These are phyloP conservation scores for Moxostoma hubbsi DNA, from an alignment of 2,797 vertebrate species.

Conservation along the genomic window DNA sequence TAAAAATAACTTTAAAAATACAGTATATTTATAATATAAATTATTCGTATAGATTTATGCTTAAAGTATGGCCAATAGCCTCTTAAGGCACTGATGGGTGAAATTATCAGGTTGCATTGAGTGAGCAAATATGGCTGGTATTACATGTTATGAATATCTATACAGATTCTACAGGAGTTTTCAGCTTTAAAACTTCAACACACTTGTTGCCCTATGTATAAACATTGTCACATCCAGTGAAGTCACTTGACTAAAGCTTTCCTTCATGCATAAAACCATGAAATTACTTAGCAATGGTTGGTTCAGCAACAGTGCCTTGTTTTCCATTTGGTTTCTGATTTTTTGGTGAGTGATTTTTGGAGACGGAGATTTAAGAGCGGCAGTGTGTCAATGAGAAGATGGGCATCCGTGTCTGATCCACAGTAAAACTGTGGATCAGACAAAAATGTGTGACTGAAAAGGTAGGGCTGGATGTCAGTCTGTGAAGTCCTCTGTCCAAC, in stretches of 20 bases:
- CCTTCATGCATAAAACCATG: conserved; percentile 23
- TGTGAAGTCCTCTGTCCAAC: conserved; percentile 38
- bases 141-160: not conserved
- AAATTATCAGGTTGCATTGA: not conserved
- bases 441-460: conserved; percentile 39
- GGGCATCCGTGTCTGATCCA: conserved; percentile 15
- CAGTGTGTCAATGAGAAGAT: conserved; percentile 19
- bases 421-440: too few relatives aligned
- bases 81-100: conserved; percentile 14
- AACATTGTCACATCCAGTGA: conserved; percentile 29
- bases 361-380: conserved; percentile 11
- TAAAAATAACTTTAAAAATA: too few relatives aligned
- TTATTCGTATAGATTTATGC: too few relatives aligned
- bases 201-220: conserved; percentile 10
- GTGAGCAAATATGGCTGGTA: not conserved
- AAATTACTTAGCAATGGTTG: conserved; percentile 23
- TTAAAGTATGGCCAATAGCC: not conserved
- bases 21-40: too few relatives aligned
- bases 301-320: conserved; percentile 28
- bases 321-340: conserved; percentile 36
- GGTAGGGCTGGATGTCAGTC: conserved; percentile 28
- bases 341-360: conserved; percentile 33
- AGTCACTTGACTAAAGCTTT: conserved; percentile 30
- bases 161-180: not conserved
- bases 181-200: conserved; percentile 18